A percentile compares a stretch with the other conserved stretches of the same genome.
These are phyloP conservation scores for Xestia c-nigrum DNA, from an alignment of 2,888 invertebrate species.

Conservation along the genomic window DNA sequence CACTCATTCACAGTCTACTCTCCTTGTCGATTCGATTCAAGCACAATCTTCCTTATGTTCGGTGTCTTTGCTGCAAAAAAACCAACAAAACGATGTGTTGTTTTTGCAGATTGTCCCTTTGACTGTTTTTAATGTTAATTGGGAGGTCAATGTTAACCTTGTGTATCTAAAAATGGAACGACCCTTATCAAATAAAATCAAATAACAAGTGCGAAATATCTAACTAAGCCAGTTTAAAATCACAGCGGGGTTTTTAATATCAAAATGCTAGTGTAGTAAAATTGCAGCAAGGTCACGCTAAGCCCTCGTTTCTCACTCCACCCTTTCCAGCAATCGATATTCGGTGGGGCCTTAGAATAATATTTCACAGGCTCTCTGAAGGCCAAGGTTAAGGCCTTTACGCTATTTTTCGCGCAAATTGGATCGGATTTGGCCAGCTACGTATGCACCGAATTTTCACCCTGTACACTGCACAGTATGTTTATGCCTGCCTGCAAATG, in stretches of 20 bases:
- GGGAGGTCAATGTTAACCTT: neutral
- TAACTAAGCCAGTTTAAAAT: slow-evolving; percentile 1
- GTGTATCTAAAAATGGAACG: neutral
- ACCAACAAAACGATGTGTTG: neutral
- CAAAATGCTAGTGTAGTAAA: neutral
- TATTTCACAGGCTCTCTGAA: slow-evolving; percentile 1
- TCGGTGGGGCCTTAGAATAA: slow-evolving; percentile 4
- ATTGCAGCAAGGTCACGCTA: neutral
- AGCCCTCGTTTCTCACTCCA: neutral
- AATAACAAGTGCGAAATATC: neutral
- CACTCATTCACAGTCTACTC: no score
- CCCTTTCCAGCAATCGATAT: slow-evolving; percentile 9
- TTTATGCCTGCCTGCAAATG: neutral
- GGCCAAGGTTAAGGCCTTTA: neutral
- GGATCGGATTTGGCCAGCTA: neutral
- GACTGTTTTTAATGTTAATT: neutral
- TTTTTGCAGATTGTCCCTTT: neutral
- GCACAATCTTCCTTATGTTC: no score
- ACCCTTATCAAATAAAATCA: neutral
- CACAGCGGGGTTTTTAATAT: neutral
- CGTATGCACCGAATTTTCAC: neutral
- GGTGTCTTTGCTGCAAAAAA: neutral
- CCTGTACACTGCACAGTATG: neutral
- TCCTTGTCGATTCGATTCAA: neutral
- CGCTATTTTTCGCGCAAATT: neutral